phyloP scores from a whole-genome alignment of 2,888 invertebrate genomes.

The Drosophila quinaria region DNA sequence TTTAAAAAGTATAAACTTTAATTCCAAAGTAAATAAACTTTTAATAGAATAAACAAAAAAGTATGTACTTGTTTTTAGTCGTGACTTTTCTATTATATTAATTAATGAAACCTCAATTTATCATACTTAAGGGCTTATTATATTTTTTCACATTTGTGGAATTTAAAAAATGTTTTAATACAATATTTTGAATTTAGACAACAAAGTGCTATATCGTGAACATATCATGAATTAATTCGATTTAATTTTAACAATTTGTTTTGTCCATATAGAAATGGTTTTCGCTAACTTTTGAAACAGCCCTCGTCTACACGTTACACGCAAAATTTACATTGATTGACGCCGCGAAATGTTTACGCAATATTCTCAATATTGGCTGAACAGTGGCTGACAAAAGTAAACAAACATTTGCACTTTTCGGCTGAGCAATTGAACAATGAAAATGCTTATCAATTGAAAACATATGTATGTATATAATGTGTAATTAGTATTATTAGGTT shows the following conservation, averaged over 20 bases:
- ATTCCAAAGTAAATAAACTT: neutral
- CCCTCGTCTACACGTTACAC: slow-evolving; percentile 36
- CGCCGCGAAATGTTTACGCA: slow-evolving; percentile 44
- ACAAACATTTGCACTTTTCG: slow-evolving; percentile 26
- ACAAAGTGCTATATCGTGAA: too few species aligned
- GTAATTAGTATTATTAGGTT: slow-evolving; percentile 1
- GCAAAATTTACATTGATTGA: slow-evolving; percentile 41
- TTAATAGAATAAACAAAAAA: neutral
- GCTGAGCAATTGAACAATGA: slow-evolving; percentile 25
- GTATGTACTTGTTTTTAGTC: too few species aligned
- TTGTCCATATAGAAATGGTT: neutral
- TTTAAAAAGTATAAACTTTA: neutral
- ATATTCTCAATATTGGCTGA: slow-evolving; percentile 19
- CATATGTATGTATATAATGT: neutral
- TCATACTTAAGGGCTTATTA: too few species aligned
- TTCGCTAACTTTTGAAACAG: slow-evolving; percentile 1
- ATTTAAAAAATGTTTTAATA: too few species aligned
- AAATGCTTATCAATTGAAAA: slow-evolving; percentile 31
- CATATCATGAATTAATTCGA: too few species aligned
- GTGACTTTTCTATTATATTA: too few species aligned
- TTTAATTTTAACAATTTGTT: too few species aligned
- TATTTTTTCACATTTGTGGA: too few species aligned
- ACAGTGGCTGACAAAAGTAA: slow-evolving; percentile 27
- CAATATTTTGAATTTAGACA: too few species aligned
- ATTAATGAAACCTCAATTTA: too few species aligned